phyloP scores from a whole-genome alignment of 2,888 invertebrate species.

The Volucella inanis region DNA sequence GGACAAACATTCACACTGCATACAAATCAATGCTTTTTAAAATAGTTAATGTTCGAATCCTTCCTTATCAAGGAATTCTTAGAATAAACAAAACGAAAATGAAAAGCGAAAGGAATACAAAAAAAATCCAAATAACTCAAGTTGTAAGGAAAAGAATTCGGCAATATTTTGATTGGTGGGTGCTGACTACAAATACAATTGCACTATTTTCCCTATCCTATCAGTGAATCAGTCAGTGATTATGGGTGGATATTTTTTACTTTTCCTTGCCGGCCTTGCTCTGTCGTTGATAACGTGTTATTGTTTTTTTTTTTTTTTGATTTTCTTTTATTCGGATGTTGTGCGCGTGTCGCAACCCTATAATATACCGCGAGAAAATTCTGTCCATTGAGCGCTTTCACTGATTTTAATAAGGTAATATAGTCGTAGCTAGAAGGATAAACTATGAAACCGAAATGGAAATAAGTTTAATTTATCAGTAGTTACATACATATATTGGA shows the following conservation, averaged over 20 bases:
- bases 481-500: conserved; percentile 7
- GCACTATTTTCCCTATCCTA: conserved; percentile 45
- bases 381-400: conserved; percentile 25
- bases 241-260: conserved; percentile 46
- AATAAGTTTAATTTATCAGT: conserved; percentile 29
- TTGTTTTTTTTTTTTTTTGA: background rate
- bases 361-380: conserved; percentile 6
- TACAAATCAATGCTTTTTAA: no score
- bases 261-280: background rate
- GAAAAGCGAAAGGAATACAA: background rate
- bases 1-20: no score
- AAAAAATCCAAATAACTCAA: conserved; percentile 4
- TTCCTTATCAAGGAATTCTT: no score
- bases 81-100: no score
- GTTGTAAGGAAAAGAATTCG: conserved; percentile 22
- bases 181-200: conserved; percentile 50
- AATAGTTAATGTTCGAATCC: no score
- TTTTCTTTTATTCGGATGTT: conserved; percentile 19
- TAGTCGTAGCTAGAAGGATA: background rate
- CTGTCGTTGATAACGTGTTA: background rate
- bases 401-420: conserved; percentile 9
- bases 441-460: conserved; percentile 6
- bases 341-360: conserved; percentile 48
- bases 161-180: conserved; percentile 58
- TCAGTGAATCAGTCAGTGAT: conserved; percentile 51